A percentile compares a stretch with the other conserved stretches of the same genome.
phyloP scores from a whole-genome alignment of 2,888 invertebrate species.

The Nipponacmea schrenckii region DNA sequence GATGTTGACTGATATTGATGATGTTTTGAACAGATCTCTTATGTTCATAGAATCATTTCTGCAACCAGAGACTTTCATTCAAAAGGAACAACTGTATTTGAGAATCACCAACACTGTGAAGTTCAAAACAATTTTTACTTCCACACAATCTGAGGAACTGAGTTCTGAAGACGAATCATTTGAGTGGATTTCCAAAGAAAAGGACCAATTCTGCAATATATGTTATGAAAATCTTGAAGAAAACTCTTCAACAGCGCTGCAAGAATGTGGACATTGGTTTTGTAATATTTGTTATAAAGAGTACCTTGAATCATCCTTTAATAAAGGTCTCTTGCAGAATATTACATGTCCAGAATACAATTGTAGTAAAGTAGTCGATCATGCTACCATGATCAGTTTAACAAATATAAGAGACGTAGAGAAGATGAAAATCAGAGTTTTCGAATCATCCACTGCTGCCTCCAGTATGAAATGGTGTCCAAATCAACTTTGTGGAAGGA shows the following conservation, averaged over 20 bases:
- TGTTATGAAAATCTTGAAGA: background rate
- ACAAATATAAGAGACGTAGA: slow-evolving; percentile 25
- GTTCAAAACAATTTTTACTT: background rate
- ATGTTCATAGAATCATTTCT: background rate
- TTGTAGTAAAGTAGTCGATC: slow-evolving; percentile 25
- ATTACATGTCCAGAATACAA: slow-evolving; percentile 31
- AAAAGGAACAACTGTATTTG: background rate
- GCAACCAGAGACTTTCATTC: background rate
- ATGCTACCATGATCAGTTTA: slow-evolving; percentile 28
- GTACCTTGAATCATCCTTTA: slow-evolving; percentile 22
- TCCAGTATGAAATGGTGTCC: slow-evolving; percentile 34
- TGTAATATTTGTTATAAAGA: slow-evolving; percentile 33
- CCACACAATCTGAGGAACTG: background rate
- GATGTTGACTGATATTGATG: background rate
- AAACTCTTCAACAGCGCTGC: slow-evolving; percentile 23
- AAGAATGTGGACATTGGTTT: slow-evolving; percentile 30
- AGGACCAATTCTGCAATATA: slow-evolving; percentile 6
- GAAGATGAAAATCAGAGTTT: slow-evolving; percentile 21
- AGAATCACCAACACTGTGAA: background rate
- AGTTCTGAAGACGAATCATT: background rate
- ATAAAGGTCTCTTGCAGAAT: slow-evolving; percentile 19
- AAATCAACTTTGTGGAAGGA: slow-evolving; percentile 30
- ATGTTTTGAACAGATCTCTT: background rate
- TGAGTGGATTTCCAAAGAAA: background rate
- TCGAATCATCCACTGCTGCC: slow-evolving; percentile 15